Base-by-base conservation (phyloP, 1,140 invertebrate species). In the Cydia splendana region DNA sequence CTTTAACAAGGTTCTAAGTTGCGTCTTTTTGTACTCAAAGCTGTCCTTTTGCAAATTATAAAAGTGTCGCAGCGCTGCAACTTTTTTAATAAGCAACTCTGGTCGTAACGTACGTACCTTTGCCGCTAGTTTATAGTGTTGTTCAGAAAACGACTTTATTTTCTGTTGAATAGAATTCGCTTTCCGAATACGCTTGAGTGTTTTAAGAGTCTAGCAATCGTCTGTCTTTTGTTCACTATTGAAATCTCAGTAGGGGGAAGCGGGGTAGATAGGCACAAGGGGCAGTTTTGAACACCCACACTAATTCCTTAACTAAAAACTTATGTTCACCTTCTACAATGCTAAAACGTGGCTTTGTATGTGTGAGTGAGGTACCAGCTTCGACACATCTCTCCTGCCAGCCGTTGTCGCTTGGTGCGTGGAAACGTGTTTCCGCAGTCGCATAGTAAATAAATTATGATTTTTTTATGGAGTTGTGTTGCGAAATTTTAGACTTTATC, bases 11-110 rank as follows among this genome's bases (percentile, higher is more conserved):
- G 57, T 62, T 24, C 0, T 12, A 62, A 62, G 57, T 24, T 20
- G 9, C 1, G 20, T 9, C 15, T 24, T 62, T 62, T 62, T 24
- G 9, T 62, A n/a, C 20, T 12, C 9, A 12, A 62, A 24, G 18
- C 20, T 62, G 57, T 6, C 18, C 18, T 62, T 62, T 62, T 62
- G 57, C 20, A 24, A 62, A 62, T 62, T 62, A 12, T 1, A 62
- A 1, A n/a, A n/a, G 20, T 62, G 67, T 71, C 65, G 67, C 67
- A 18, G 67, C n/a, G 62, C 62, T 30, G 65, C 65, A 71, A 71
- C 67, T 71, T 71, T 71, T 71, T 71, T 71, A 71, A 71, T 71
- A 71, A 71, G 34, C 67, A 71, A 71, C 67, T 45, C 30, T 2
- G 67, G 67, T 57, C n/a, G 53, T 62, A 62, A 62, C 57, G 20